phyloP scores from a whole-genome alignment of 2,797 vertebrate species.

The Gallinago nigripennis region DNA sequence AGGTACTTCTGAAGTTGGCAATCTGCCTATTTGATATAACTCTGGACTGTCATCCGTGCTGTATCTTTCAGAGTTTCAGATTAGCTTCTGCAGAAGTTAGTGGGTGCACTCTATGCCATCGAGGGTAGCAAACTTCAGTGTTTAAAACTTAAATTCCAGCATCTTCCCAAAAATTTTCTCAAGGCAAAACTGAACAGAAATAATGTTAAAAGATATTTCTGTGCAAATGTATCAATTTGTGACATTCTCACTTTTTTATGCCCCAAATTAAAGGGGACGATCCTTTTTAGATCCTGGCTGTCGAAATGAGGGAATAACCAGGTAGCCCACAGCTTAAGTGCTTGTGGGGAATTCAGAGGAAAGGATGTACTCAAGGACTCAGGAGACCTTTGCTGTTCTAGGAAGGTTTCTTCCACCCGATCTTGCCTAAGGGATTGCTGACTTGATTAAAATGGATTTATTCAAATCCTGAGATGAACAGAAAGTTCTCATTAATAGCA shows the following conservation, averaged over 20 bases:
- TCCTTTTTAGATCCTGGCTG: neutral
- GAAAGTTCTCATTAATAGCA: neutral
- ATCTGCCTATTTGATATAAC: neutral
- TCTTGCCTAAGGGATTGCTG: neutral
- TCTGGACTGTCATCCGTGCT: neutral
- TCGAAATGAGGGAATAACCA: neutral
- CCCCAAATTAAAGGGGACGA: neutral
- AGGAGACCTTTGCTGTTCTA: neutral
- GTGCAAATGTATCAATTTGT: neutral
- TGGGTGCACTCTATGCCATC: rapidly evolving
- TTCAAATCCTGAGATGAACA: neutral
- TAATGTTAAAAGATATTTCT: neutral
- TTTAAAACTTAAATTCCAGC: neutral
- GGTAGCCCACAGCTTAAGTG: neutral
- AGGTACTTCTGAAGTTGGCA: neutral
- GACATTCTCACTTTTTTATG: neutral
- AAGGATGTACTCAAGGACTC: neutral
- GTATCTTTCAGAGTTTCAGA: neutral
- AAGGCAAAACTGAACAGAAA: neutral
- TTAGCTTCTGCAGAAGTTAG: neutral
- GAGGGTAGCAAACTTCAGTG: neutral
- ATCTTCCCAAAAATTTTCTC: neutral
- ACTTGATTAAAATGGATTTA: neutral
- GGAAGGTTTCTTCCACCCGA: neutral
- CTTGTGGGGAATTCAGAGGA: neutral